Evolutionary conservation across 2,888 invertebrate species (phyloP).

Genomic region (Rotaria socialis): DNA sequence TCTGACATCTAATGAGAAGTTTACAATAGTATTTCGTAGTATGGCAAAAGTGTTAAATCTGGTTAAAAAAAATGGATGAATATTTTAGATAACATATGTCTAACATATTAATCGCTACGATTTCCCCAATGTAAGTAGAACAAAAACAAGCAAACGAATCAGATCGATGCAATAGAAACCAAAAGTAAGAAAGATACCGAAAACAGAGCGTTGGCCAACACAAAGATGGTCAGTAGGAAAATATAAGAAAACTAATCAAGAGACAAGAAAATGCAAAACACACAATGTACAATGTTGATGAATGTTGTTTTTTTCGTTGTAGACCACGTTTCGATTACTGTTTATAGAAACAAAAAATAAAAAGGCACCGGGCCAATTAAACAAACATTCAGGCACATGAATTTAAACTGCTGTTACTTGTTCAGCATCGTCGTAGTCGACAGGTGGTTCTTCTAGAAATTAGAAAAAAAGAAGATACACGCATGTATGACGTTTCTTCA

Average conservation of each 20-base stretch:
- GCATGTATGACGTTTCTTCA: too few species aligned
- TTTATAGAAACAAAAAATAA: background rate
- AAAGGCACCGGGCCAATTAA: background rate
- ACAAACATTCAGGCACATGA: background rate
- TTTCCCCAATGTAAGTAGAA: background rate
- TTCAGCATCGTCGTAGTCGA: slow-evolving; percentile 3
- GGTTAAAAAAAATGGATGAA: background rate
- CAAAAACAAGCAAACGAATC: background rate
- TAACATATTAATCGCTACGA: background rate
- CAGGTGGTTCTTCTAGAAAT: background rate
- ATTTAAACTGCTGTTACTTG: slow-evolving; percentile 23
- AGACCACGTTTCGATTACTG: background rate
- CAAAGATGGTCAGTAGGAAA: background rate
- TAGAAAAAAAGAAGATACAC: background rate
- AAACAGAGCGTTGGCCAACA: background rate
- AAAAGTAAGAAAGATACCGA: too few species aligned
- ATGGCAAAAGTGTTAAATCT: background rate
- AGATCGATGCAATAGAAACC: background rate
- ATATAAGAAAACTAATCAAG: background rate
- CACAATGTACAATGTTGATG: background rate
- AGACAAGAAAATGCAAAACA: background rate
- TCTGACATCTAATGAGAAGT: background rate
- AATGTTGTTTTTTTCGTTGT: background rate
- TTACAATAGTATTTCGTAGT: background rate
- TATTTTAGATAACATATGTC: background rate